phyloP scores from a whole-genome alignment of 2,113 vertebrate species.

The Caranx melampygus region DNA sequence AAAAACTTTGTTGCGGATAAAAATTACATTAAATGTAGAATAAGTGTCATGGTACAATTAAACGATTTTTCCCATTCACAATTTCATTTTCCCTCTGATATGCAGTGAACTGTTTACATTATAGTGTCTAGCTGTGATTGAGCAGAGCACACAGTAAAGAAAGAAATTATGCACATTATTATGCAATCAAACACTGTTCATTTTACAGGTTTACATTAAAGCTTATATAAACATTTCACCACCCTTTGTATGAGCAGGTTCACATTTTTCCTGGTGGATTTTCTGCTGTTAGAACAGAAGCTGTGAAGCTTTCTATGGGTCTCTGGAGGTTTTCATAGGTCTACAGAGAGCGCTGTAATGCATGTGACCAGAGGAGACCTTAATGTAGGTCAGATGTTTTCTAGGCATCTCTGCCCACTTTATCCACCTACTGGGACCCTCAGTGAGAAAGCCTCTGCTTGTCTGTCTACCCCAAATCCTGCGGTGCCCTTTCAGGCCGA shows the following conservation, averaged over 20 bases:
- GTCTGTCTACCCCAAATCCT: conserved; percentile 42
- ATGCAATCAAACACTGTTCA: not conserved
- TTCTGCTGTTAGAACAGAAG: not conserved
- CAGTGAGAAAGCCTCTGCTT: conserved; percentile 68
- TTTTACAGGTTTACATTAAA: not conserved
- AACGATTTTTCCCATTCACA: too few species aligned
- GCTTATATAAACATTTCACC: not conserved
- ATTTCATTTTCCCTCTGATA: too few species aligned
- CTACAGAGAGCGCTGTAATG: conserved; percentile 52
- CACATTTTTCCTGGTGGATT: not conserved
- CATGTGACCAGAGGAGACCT: conserved; percentile 62
- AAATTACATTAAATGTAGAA: too few species aligned
- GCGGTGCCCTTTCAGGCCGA: conserved; percentile 55
- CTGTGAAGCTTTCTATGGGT: not conserved
- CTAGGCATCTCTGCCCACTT: conserved; percentile 56
- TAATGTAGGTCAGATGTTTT: conserved; percentile 68
- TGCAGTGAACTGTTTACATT: not conserved
- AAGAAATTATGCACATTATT: not conserved
- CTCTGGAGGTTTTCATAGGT: conserved; percentile 41
- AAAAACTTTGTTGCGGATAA: too few species aligned
- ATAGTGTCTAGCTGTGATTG: too few species aligned
- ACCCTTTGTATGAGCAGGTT: not conserved
- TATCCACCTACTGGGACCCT: conserved; percentile 60
- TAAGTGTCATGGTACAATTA: too few species aligned
- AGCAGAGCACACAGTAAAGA: not conserved